Conservation (phyloP, 2,113 vertebrate genomes). For the Microcebus ravelobensis region DNA sequence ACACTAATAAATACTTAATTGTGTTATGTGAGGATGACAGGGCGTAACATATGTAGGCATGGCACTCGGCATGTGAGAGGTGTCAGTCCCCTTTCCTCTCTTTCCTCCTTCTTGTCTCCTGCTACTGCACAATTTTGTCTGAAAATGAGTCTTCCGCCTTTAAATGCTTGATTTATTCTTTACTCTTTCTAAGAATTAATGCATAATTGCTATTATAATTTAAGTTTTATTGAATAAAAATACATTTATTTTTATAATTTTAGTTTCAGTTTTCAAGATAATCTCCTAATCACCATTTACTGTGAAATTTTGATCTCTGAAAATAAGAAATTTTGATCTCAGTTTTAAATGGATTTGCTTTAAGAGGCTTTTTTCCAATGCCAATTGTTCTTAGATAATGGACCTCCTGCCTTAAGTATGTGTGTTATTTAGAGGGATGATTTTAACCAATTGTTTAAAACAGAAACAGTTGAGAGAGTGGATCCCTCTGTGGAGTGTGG, state of each 20-base stretch:
- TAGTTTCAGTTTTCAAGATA: conserved; percentile 59
- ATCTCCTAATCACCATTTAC: conserved; percentile 51
- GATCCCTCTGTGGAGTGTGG: not conserved
- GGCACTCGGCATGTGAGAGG: fast-evolving
- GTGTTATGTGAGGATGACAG: not conserved
- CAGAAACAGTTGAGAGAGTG: not conserved
- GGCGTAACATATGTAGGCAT: fast-evolving
- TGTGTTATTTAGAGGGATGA: not conserved
- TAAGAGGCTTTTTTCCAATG: not conserved
- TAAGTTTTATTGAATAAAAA: conserved; percentile 67
- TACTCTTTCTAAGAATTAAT: conserved; percentile 43
- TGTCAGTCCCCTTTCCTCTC: too few species aligned
- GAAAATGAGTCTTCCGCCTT: conserved; percentile 14
- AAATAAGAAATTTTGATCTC: conserved; percentile 36
- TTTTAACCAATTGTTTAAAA: not conserved
- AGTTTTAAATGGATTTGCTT: conserved; percentile 30
- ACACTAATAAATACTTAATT: fast-evolving
- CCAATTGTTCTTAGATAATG: not conserved
- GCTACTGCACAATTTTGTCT: not conserved
- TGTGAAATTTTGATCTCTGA: conserved; percentile 40
- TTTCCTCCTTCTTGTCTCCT: not conserved
- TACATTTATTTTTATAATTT: conserved; percentile 61
- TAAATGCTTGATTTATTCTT: conserved; percentile 38
- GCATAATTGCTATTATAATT: not conserved
- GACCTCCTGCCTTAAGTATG: not conserved